These are phyloP conservation scores for Zaprionus gabonicus DNA, from an alignment of 1,140 invertebrate species.

Conservation along the genomic window DNA sequence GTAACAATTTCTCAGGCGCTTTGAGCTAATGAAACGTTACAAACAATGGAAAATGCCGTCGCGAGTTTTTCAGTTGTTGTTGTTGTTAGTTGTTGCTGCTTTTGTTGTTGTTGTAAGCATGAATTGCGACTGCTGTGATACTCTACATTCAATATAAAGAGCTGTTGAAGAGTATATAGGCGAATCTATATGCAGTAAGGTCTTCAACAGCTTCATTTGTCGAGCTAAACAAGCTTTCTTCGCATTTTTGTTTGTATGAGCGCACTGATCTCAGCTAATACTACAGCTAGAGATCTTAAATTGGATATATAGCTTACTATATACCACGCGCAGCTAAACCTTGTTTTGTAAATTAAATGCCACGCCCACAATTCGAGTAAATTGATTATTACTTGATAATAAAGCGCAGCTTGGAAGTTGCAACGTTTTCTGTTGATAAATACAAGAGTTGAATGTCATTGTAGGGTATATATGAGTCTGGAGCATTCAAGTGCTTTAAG, in stretches of 20 bases:
- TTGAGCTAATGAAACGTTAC: slow-evolving; percentile 50
- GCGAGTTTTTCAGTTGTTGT: slow-evolving; percentile 30
- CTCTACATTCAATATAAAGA: not conserved
- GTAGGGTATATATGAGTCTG: not conserved
- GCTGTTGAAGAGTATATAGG: not conserved
- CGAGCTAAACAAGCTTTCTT: not conserved
- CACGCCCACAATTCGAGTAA: not conserved
- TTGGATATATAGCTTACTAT: not conserved
- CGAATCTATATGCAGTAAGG: not conserved
- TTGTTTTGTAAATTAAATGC: not conserved
- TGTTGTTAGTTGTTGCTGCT: slow-evolving; percentile 9
- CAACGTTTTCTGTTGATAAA: not conserved
- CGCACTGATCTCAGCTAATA: not conserved
- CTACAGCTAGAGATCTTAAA: not conserved
- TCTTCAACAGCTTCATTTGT: too few relatives aligned
- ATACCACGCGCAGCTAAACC: not conserved
- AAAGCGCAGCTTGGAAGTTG: too few relatives aligned
- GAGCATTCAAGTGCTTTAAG: not conserved
- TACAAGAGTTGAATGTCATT: not conserved
- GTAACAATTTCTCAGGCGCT: slow-evolving; percentile 39
- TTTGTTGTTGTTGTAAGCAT: slow-evolving; percentile 12
- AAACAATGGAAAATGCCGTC: slow-evolving; percentile 49
- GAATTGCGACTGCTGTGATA: slow-evolving; percentile 1
- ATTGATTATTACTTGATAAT: not conserved
- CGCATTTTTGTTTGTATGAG: not conserved